phyloP scores from a whole-genome alignment of 2,797 vertebrate genomes.

The Centroberyx gerrardi region DNA sequence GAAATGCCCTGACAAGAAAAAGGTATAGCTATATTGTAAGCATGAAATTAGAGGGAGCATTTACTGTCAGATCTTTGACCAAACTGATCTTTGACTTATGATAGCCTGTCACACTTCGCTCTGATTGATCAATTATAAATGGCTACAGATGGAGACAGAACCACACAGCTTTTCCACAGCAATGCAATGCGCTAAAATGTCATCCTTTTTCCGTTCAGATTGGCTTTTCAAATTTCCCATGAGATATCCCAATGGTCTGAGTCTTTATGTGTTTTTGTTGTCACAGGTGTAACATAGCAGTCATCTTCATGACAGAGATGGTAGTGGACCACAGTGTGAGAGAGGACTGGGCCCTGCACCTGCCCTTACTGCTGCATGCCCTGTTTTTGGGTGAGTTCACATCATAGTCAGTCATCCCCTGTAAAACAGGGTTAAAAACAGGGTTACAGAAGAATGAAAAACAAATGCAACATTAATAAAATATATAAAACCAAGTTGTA shows the following conservation, averaged over 20 bases:
- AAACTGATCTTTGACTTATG: too few relatives aligned
- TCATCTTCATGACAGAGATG: slow-evolving; percentile 99
- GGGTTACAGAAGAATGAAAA: background rate
- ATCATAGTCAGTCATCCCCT: background rate
- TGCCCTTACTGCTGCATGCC: slow-evolving; percentile 94
- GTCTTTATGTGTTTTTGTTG: slow-evolving; percentile 13
- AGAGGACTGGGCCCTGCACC: slow-evolving; percentile 97
- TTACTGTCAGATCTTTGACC: too few relatives aligned
- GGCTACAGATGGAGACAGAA: background rate
- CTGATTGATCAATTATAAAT: background rate
- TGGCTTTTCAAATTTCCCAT: background rate
- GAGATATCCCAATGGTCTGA: background rate
- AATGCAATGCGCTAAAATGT: background rate
- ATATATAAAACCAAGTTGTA: background rate
- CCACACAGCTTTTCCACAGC: background rate
- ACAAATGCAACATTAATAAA: background rate
- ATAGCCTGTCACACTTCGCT: too few relatives aligned
- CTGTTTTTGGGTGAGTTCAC: slow-evolving; percentile 93
- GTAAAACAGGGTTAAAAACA: background rate
- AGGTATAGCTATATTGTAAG: background rate
- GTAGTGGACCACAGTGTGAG: slow-evolving; percentile 98
- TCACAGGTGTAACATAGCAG: slow-evolving; percentile 95
- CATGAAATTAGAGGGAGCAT: too few relatives aligned
- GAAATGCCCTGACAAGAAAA: background rate
- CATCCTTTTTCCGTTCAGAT: background rate